These are phyloP conservation scores for Hypena proboscidalis DNA, from an alignment of 2,888 invertebrate species.

Conservation along the genomic window DNA sequence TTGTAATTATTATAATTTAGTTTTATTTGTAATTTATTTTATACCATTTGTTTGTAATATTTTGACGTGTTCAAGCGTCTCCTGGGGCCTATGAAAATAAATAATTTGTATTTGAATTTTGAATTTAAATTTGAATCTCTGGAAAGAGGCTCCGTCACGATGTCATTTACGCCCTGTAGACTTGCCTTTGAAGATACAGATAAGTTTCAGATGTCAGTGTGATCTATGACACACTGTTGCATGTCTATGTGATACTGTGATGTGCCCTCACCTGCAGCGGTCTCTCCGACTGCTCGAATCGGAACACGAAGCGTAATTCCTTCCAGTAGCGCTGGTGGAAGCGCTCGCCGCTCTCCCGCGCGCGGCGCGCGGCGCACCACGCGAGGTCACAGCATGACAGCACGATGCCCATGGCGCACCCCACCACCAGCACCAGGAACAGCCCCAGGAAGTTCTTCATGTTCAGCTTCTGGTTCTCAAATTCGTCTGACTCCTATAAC, in stretches of 20 bases:
- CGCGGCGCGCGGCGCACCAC: slow-evolving; percentile 57
- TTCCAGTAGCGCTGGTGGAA: slow-evolving; percentile 57
- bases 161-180: too few species aligned
- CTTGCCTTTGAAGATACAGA: too few species aligned
- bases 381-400: slow-evolving; percentile 88
- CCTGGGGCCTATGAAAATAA: too few species aligned
- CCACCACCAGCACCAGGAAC: slow-evolving; percentile 90
- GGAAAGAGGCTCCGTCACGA: too few species aligned
- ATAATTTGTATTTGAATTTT: too few species aligned
- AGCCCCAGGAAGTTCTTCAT: slow-evolving; percentile 93
- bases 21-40: too few species aligned
- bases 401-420: slow-evolving; percentile 87
- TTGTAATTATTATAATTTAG: too few species aligned
- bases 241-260: background rate
- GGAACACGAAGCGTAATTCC: slow-evolving; percentile 75
- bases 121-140: too few species aligned
- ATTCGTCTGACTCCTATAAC: slow-evolving; percentile 60
- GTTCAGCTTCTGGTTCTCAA: slow-evolving; percentile 71
- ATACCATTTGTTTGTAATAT: too few species aligned
- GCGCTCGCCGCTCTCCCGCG: slow-evolving; percentile 46
- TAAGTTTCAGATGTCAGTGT: too few species aligned
- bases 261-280: slow-evolving; percentile 57
- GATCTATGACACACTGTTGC: too few species aligned
- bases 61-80: too few species aligned
- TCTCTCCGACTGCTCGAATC: slow-evolving; percentile 68